Evolutionary conservation across 1,140 invertebrate species (phyloP).

Genomic region (Atopsyche davidsoni): DNA sequence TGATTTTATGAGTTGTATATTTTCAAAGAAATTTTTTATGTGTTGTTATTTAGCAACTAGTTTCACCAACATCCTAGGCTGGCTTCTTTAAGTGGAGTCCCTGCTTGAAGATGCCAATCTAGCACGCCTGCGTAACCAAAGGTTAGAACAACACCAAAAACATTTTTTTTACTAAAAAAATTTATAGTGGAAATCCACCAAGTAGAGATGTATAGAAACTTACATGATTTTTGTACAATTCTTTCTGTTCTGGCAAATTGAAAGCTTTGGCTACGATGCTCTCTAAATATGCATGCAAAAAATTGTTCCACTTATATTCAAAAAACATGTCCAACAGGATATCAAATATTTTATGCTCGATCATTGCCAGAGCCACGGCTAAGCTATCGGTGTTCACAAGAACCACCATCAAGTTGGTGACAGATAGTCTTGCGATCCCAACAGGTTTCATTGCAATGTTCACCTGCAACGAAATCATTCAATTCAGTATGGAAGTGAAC

Average conservation of each 20-base stretch:
- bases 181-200: neutral
- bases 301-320: slow-evolving; percentile 81
- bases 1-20: too few species aligned
- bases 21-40: too few species aligned
- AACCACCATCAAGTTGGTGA: slow-evolving; percentile 64
- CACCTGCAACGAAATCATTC: neutral
- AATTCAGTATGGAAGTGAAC: too few species aligned
- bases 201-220: slow-evolving; percentile 19
- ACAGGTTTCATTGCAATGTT: slow-evolving; percentile 46
- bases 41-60: too few species aligned
- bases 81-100: too few species aligned
- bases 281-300: slow-evolving; percentile 80
- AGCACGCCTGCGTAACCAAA: too few species aligned
- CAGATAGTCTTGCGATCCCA: slow-evolving; percentile 68
- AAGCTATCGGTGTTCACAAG: slow-evolving; percentile 62
- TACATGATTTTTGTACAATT: slow-evolving; percentile 37
- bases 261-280: slow-evolving; percentile 65
- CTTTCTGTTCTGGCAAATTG: slow-evolving; percentile 31
- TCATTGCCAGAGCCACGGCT: slow-evolving; percentile 47
- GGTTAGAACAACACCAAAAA: too few species aligned
- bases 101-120: too few species aligned
- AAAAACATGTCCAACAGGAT: slow-evolving; percentile 75
- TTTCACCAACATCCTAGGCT: too few species aligned
- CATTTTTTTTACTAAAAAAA: too few species aligned
- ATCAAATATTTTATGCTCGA: slow-evolving; percentile 41